Conservation (phyloP, 2,797 vertebrate genomes). For the Sebastes diploproa region DNA sequence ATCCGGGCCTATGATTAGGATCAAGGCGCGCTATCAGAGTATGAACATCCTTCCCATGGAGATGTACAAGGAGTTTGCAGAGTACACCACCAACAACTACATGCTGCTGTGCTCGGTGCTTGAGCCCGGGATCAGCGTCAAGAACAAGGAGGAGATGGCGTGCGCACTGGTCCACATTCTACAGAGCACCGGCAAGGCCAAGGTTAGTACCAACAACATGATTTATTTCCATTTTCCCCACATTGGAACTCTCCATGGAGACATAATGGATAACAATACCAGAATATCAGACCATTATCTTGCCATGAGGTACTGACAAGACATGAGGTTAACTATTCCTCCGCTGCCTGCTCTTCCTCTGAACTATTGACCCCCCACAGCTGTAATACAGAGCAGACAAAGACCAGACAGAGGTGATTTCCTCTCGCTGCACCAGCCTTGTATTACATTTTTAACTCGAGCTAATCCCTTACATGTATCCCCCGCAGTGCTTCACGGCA, state of each 20-base stretch:
- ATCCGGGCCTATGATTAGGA: conserved; percentile 93
- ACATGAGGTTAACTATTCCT: conserved; percentile 39
- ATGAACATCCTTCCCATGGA: conserved; percentile 99
- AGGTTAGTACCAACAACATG: conserved; percentile 81
- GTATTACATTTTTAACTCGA: conserved; percentile 70
- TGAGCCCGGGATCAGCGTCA: conserved; percentile 95
- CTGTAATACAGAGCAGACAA: conserved; percentile 56
- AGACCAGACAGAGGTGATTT: conserved; percentile 70
- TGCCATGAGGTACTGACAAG: conserved; percentile 4
- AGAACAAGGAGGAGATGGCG: conserved; percentile 99
- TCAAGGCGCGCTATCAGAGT: conserved; percentile 97
- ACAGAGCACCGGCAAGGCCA: conserved; percentile 98
- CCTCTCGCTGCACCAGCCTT: conserved; percentile 40
- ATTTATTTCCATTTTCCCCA: not conserved
- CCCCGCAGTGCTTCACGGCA: conserved; percentile 48
- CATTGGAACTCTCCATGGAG: not conserved
- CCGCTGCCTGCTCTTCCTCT: conserved; percentile 16
- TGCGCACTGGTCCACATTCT: conserved; percentile 96
- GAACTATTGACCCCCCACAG: conserved; percentile 62
- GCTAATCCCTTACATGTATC: conserved; percentile 65
- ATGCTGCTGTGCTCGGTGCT: conserved; percentile 94
- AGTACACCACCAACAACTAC: conserved; percentile 98
- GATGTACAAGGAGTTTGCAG: conserved; percentile 99
- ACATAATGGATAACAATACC: not conserved
- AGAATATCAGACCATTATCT: not conserved